Base-by-base conservation (phyloP, 2,888 invertebrate genomes). In the Xestia rhomboidea region DNA sequence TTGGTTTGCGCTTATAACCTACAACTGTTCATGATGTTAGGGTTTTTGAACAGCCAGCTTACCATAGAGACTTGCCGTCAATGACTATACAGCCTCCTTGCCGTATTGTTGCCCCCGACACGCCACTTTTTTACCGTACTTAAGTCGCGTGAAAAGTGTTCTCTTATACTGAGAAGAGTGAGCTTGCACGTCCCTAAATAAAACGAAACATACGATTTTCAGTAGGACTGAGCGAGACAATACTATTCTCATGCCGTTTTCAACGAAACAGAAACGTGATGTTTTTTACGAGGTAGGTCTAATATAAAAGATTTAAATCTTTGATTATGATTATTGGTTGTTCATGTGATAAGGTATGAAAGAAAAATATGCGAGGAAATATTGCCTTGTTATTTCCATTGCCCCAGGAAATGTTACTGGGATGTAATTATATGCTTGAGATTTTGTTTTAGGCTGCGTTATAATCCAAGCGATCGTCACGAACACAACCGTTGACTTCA, bases 311-410 rank as follows among this genome's bases (percentile, higher is more conserved):
- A 41, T n/a, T 41, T 64, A 64, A 64, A 64, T 64, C 41, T 64
- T n/a, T n/a, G n/a, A 18, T n/a, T 38, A 54, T 75, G 69, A 62
- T 49, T 54, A 82, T 80, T 75, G 60, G 38, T 46, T 81, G 44
- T 66, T 38, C 34, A 63, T 46, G 44, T 21, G 64, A 24, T 34
- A 64, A 21, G 24, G 34, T n/a, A 46, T 78, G 44, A 13, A 66
- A 69, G 79, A 78, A 83, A 82, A 81, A 83, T 68, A 68, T 72
- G 41, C 57, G 11, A 68, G 24, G 60, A 79, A 72, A 49, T 41
- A 68, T 62, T 51, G 38, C 51, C 15, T 54, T 51, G 30, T 78
- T 79, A 62, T 73, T 66, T 68, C 46, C 1, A 79, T 64, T 68
- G 24, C 60, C 24, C 46, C 1, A 15, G 30, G 18, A 82, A 63